phyloP scores from a whole-genome alignment of 2,113 vertebrate genomes.

The Amphiprion percula region DNA sequence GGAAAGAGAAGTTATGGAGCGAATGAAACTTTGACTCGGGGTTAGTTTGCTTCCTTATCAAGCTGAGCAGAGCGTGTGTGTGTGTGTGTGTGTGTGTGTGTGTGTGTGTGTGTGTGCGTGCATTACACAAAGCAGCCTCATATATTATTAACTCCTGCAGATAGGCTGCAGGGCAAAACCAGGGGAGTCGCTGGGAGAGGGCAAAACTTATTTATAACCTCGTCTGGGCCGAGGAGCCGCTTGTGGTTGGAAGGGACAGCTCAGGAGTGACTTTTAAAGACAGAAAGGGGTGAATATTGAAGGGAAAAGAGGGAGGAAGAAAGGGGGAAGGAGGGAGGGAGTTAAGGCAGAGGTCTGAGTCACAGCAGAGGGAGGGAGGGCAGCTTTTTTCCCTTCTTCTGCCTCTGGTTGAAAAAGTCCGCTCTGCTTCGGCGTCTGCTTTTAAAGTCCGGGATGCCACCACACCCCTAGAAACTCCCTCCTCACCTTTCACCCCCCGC shows the following conservation, averaged over 20 bases:
- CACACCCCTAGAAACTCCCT: slow-evolving; percentile 71
- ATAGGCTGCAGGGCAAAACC: slow-evolving; percentile 42
- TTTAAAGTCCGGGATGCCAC: slow-evolving; percentile 71
- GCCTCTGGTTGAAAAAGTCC: slow-evolving; percentile 56
- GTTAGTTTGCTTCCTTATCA: slow-evolving; percentile 42
- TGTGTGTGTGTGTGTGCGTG: slow-evolving; percentile 14
- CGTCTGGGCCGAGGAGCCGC: neutral
- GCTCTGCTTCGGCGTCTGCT: slow-evolving; percentile 68
- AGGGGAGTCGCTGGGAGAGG: slow-evolving; percentile 1
- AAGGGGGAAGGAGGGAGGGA: slow-evolving; percentile 33
- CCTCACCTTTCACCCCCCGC: slow-evolving; percentile 28
- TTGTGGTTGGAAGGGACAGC: neutral
- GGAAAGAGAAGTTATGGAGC: slow-evolving; percentile 17
- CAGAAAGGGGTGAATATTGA: neutral
- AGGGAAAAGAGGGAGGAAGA: neutral
- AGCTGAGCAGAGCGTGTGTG: slow-evolving; percentile 22
- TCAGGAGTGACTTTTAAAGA: slow-evolving; percentile 1
- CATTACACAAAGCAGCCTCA: slow-evolving; percentile 59
- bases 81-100: neutral
- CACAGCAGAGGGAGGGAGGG: slow-evolving; percentile 68
- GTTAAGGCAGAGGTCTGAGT: slow-evolving; percentile 71
- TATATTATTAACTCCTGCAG: slow-evolving; percentile 81
- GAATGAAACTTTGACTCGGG: slow-evolving; percentile 55
- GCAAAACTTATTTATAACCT: slow-evolving; percentile 22
- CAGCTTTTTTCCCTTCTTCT: slow-evolving; percentile 26